Conservation (phyloP, 1,140 invertebrate species). For the Trachymyrmex septentrionalis region DNA sequence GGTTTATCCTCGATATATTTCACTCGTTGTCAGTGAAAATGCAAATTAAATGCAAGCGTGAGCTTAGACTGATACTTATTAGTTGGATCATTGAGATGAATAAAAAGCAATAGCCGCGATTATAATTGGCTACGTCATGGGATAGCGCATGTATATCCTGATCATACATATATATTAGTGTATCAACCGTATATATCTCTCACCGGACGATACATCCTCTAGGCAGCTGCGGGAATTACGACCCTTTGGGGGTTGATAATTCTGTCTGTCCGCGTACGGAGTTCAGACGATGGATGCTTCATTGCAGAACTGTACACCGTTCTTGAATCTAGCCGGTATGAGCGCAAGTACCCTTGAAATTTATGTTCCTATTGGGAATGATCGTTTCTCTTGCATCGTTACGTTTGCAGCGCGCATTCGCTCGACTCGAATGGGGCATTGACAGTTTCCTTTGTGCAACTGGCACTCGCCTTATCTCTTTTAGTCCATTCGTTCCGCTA, state of each 20-base stretch:
- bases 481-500: slow-evolving; percentile 38
- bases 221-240: slow-evolving; percentile 77
- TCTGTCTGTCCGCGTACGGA: slow-evolving; percentile 74
- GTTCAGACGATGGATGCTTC: slow-evolving; percentile 65
- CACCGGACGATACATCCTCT: slow-evolving; percentile 60
- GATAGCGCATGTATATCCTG: slow-evolving; percentile 7
- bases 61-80: not conserved
- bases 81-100: not conserved
- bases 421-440: slow-evolving; percentile 44
- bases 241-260: slow-evolving; percentile 82
- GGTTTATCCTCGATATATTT: slow-evolving; percentile 11
- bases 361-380: slow-evolving; percentile 75
- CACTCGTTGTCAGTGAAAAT: not conserved
- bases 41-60: not conserved
- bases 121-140: not conserved
- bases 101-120: not conserved
- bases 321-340: slow-evolving; percentile 66
- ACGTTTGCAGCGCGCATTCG: slow-evolving; percentile 48
- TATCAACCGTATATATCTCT: slow-evolving; percentile 18
- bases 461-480: slow-evolving; percentile 48
- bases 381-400: slow-evolving; percentile 69
- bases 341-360: slow-evolving; percentile 74
- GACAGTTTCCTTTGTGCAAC: slow-evolving; percentile 58
- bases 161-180: not conserved
- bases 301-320: slow-evolving; percentile 49